Evolutionary conservation across 2,888 invertebrate genomes (phyloP), one percentile per base, ranked within the genome.

Genomic region (Drosophila cognata): DNA sequence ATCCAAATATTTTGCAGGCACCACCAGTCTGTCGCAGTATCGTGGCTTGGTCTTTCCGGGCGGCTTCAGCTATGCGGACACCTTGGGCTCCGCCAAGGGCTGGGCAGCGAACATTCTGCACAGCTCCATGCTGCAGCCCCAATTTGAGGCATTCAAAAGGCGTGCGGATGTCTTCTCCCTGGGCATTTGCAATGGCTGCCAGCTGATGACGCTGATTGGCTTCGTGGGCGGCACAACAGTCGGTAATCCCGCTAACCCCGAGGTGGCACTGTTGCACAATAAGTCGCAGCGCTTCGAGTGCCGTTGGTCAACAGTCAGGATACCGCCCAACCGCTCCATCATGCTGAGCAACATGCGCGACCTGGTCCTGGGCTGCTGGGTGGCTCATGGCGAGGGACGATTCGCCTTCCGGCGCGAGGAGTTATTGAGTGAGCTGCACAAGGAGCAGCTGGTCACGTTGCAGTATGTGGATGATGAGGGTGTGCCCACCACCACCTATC

Each of bases 101-200:
- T 99, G 99, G 99, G 98, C 99, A 0, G 98, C 98, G 0, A 96
- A 97, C 78, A 96, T 99, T 51, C 93, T 97, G 46, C 98, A 97
- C 92, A 97, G 98, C 84, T 94, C 95, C 13, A 94, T 94, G 3
- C 92, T 99, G n/a, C 94, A 94, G 74, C 94, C 95, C 1, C 97
- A 98, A 92, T 96, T 99, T 82, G 94, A 95, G 29, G 94, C 94
- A 62, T 99, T 99, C 93, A 95, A 94, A 81, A 93, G 94, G 43
- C 94, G 97, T 18, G 91, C 94, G 0, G 96, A 99, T 91, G 98
- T 98, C 0, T 99, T 99, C 93, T 98, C 98, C 60, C 94, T 99
- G 79, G 99, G 99, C 36, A 97, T 99, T n/a, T 99, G 99, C 92
- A 99, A 99, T 92, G 99, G 99, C 0, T 99, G 99, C 91, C 99